A percentile compares a stretch with the other conserved stretches of the same genome.
Conservation (phyloP, 2,113 vertebrate species). For the Trematocara variabile region DNA sequence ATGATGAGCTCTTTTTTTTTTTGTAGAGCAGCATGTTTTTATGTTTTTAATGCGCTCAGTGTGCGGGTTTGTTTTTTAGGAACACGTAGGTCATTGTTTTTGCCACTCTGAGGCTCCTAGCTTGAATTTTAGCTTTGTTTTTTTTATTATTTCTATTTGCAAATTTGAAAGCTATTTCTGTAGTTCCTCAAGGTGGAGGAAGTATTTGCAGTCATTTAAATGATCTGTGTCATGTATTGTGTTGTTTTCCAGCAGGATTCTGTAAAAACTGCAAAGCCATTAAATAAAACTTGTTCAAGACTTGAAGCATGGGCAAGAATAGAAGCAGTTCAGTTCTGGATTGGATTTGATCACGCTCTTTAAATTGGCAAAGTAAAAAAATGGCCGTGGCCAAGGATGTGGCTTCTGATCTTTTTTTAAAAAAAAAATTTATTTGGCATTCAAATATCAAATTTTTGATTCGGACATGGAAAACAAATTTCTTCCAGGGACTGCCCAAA, state of each 20-base stretch:
- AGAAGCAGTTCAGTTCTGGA: neutral
- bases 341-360: neutral
- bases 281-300: neutral
- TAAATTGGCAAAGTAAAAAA: neutral
- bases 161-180: neutral
- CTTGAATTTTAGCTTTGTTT: neutral
- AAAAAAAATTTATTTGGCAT: neutral
- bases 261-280: neutral
- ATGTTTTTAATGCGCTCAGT: neutral
- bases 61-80: neutral
- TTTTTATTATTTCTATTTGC: neutral
- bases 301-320: neutral
- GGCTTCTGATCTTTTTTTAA: neutral
- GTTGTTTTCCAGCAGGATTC: neutral
- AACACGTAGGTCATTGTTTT: neutral
- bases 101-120: neutral
- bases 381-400: neutral
- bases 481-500: neutral
- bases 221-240: neutral
- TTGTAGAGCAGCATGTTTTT: slow-evolving; percentile 11
- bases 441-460: neutral
- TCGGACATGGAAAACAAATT: neutral
- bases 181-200: neutral
- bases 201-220: neutral
- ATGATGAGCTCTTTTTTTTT: neutral